Base-by-base conservation (phyloP, 2,888 invertebrate species). In the Salpingus planirostris region DNA sequence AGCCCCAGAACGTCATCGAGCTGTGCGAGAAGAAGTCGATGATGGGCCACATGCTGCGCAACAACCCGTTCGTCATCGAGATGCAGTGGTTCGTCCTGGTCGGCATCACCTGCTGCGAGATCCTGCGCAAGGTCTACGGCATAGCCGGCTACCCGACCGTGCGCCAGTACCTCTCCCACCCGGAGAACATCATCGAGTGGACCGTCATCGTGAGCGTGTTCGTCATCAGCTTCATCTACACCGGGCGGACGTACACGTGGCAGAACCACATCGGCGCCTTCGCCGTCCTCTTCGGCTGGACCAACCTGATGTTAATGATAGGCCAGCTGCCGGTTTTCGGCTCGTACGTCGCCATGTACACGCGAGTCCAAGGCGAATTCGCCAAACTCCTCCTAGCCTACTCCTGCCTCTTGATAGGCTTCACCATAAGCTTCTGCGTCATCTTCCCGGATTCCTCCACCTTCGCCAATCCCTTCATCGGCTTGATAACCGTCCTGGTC, bases 341-440 rank as follows among this genome's bases (percentile, higher is more conserved):
- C 11, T 83, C 88, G 0, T 90, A 90, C 55, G 88, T 90, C 2
- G 89, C 89, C 0, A 89, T 89, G 89, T 88, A 87, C 49, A 87
- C 87, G 1, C 79, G 84, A 61, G 87, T 88, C 1, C 85, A 86
- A 57, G 85, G 81, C 26, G 88, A 89, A 66, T 88, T 89, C 47
- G 84, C 85, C 4, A 86, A 88, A 55, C 67, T 89, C n/a, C 72
- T 89, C 28, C 71, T 87, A 65, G 88, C 88, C 1, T 89, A 88
- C 57, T 83, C 84, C 0, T 88, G 88, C 52, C 74, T 89, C 41
- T 62, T 89, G 18, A 81, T 89, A 18, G 89, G 88, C 1, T 89
- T 89, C 53, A 87, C 87, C 1, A 82, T 88, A 36, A 86, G 86
- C 57, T 89, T 89, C 55, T 87, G 87, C 62, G 87, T 89, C 1